These are phyloP conservation scores for Hipposideros larvatus DNA, from an alignment of 2,797 vertebrate species.

Conservation along the genomic window DNA sequence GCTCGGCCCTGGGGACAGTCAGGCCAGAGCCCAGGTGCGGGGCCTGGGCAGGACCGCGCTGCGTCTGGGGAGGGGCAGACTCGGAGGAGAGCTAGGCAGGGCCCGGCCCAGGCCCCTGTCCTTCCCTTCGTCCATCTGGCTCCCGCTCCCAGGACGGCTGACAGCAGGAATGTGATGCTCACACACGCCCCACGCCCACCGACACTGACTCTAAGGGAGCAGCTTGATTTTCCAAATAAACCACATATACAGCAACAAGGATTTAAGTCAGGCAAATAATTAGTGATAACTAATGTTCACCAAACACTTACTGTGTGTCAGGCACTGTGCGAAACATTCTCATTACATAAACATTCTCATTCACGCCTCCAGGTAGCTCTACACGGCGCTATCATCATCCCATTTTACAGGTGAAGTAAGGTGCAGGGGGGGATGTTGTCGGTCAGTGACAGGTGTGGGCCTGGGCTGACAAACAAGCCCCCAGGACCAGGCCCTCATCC, in stretches of 20 bases:
- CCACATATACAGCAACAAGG: rapidly evolving
- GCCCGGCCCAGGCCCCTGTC: rapidly evolving
- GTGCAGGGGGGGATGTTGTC: rapidly evolving
- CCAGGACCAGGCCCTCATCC: not conserved
- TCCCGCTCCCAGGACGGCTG: rapidly evolving
- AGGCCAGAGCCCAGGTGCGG: not conserved
- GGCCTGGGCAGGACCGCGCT: not conserved
- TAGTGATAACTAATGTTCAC: rapidly evolving
- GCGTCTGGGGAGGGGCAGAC: rapidly evolving
- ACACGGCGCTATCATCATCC: rapidly evolving
- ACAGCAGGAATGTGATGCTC: rapidly evolving
- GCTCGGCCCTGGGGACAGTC: rapidly evolving
- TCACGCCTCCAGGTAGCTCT: not conserved
- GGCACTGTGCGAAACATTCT: not conserved
- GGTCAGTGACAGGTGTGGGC: rapidly evolving
- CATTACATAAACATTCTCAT: rapidly evolving
- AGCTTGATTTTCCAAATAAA: not conserved
- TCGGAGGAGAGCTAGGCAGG: rapidly evolving
- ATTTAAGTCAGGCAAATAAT: rapidly evolving
- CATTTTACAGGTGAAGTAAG: not conserved
- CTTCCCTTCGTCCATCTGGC: rapidly evolving
- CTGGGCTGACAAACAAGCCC: rapidly evolving
- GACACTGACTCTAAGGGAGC: rapidly evolving
- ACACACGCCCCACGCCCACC: rapidly evolving
- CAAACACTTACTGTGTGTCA: rapidly evolving